Percentiles rank a stretch among this genome's conserved stretches.
phyloP scores from a whole-genome alignment of 2,888 invertebrate genomes.

The Steinernema carpocapsae region DNA sequence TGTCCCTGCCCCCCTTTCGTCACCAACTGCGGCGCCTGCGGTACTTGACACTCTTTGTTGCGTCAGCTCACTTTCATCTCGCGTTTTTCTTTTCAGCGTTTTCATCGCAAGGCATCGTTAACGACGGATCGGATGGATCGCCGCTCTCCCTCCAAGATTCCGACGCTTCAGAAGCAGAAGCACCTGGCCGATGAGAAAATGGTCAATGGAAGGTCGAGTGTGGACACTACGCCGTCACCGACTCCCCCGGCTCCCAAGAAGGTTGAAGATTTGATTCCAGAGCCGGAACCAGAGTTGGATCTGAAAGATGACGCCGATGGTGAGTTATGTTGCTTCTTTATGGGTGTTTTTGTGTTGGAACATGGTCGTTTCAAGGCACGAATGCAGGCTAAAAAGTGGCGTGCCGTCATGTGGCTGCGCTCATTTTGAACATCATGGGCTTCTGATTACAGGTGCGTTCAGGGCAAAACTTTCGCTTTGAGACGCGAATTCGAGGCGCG shows the following conservation, averaged over 20 bases:
- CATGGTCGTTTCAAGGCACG: too few species aligned
- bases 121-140: slow-evolving; percentile 29
- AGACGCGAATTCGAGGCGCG: too few species aligned
- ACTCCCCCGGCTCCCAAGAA: slow-evolving; percentile 7
- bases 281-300: background rate
- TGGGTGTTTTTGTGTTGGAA: too few species aligned
- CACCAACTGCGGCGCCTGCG: slow-evolving; percentile 19
- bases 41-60: slow-evolving; percentile 13
- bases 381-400: too few species aligned
- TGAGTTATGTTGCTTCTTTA: background rate
- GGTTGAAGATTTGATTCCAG: background rate
- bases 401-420: too few species aligned
- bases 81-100: background rate
- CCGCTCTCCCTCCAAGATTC: slow-evolving; percentile 28
- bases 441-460: too few species aligned
- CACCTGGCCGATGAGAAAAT: background rate
- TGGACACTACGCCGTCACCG: slow-evolving; percentile 1
- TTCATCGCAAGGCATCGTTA: slow-evolving; percentile 23
- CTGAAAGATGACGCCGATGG: slow-evolving; percentile 21
- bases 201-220: background rate
- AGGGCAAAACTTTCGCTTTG: too few species aligned
- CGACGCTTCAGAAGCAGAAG: slow-evolving; percentile 18
- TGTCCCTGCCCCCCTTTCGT: slow-evolving; percentile 22
- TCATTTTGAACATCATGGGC: too few species aligned
- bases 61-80: slow-evolving; percentile 17